Evolutionary conservation across 2,797 vertebrate genomes (phyloP).

Genomic region (Pygocentrus nattereri): DNA sequence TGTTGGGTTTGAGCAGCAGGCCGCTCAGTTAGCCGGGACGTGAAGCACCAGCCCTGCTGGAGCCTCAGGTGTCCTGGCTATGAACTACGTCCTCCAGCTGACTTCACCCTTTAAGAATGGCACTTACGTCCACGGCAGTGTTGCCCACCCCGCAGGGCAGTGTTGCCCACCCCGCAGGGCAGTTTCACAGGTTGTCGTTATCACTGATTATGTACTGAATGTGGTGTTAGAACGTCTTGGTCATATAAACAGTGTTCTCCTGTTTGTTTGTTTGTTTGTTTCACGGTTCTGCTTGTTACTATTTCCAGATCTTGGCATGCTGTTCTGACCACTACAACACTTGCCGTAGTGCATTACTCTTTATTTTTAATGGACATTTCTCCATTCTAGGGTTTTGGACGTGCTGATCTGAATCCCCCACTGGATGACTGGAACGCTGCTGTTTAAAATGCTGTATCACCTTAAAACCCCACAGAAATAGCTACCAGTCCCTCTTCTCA

Average conservation of each 20-base stretch:
- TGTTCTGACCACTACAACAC: not conserved
- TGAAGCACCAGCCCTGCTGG: not conserved
- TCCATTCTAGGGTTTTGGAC: too few species aligned
- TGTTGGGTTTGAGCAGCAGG: not conserved
- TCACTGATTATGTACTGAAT: not conserved
- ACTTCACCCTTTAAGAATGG: constrained; percentile 34
- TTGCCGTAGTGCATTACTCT: not conserved
- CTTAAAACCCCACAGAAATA: too few species aligned
- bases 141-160: too few species aligned
- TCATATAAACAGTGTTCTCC: not conserved
- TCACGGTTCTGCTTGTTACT: not conserved
- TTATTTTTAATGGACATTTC: too few species aligned
- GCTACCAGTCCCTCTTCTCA: too few species aligned
- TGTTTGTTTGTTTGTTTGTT: too few species aligned
- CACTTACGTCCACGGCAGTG: not conserved
- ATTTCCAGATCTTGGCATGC: not conserved
- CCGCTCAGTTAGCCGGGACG: not conserved
- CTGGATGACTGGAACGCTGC: too few species aligned
- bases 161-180: not conserved
- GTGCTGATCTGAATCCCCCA: too few species aligned
- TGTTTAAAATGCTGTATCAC: too few species aligned
- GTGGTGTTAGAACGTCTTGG: not conserved
- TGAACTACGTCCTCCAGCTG: not conserved
- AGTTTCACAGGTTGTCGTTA: not conserved
- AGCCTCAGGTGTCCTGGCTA: not conserved